Percentiles rank a stretch among this genome's conserved stretches.
phyloP scores from a whole-genome alignment of 2,113 vertebrate species.

The Peromyscus maniculatus region DNA sequence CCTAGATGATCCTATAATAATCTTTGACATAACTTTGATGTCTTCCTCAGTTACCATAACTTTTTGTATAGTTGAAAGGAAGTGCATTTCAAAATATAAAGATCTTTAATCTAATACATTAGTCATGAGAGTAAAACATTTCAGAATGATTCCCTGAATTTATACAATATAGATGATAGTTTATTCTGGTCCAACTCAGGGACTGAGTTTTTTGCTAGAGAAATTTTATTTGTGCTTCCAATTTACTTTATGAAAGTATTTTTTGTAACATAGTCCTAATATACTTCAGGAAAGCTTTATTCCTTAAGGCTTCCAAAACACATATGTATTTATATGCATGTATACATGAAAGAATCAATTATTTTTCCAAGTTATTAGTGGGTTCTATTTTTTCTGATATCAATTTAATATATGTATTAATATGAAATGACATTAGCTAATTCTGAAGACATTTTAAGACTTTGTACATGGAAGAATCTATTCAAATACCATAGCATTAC shows the following conservation, averaged over 20 bases:
- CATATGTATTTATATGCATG: not conserved
- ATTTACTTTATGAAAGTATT: not conserved
- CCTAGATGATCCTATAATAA: not conserved
- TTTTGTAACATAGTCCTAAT: conserved; percentile 25
- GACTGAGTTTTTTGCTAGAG: not conserved
- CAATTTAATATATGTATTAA: conserved; percentile 36
- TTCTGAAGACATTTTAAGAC: conserved; percentile 39
- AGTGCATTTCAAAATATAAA: conserved; percentile 50
- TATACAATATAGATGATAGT: conserved; percentile 8
- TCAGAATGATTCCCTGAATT: not conserved
- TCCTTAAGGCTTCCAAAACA: conserved; percentile 11
- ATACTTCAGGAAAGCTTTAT: not conserved
- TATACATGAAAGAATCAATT: not conserved
- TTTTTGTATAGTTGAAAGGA: conserved; percentile 18
- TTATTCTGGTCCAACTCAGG: not conserved
- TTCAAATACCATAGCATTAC: not conserved
- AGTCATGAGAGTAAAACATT: conserved; percentile 1
- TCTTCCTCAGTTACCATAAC: conserved; percentile 3
- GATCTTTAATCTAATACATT: not conserved
- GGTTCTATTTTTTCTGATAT: conserved; percentile 25
- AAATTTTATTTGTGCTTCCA: conserved; percentile 28
- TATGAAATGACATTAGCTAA: conserved; percentile 53
- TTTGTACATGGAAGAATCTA: conserved; percentile 24
- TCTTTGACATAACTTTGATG: not conserved
- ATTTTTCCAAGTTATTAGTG: not conserved